These are phyloP conservation scores for Flexamia atlantica DNA, from an alignment of 2,888 invertebrate species.

Conservation along the genomic window DNA sequence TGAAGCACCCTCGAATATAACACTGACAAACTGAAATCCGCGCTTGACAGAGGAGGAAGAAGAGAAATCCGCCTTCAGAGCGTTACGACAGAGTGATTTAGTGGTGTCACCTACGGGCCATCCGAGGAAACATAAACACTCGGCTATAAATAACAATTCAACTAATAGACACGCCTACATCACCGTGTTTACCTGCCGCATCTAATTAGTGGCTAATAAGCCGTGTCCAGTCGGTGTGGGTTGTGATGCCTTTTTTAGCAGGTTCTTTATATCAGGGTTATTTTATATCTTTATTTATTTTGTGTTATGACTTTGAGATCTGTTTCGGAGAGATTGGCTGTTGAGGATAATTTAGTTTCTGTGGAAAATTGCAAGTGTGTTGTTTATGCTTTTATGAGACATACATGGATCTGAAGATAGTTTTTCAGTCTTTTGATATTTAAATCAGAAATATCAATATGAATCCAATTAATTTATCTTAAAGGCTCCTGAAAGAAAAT, in stretches of 20 bases:
- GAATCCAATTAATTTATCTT: too few relatives aligned
- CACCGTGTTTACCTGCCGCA: constrained; percentile 14
- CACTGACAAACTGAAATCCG: neutral
- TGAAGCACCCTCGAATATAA: too few relatives aligned
- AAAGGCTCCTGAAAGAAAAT: too few relatives aligned
- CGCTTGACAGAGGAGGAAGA: neutral
- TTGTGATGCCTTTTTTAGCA: neutral
- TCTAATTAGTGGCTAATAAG: constrained; percentile 21
- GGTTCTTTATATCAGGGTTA: neutral
- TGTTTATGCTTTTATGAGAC: too few relatives aligned
- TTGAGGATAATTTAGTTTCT: too few relatives aligned
- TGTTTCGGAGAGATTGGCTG: too few relatives aligned
- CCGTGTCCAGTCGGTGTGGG: neutral
- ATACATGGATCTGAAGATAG: too few relatives aligned
- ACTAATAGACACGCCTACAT: constrained; percentile 38
- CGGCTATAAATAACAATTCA: constrained; percentile 39
- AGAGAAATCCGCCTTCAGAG: neutral
- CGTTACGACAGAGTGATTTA: constrained; percentile 25
- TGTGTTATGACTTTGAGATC: neutral
- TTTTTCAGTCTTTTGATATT: too few relatives aligned
- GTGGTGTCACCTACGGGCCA: constrained; percentile 33
- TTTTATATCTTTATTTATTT: neutral
- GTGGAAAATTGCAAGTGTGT: too few relatives aligned
- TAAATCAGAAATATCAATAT: too few relatives aligned
- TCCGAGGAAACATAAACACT: constrained; percentile 35